Evolutionary conservation across 1,140 invertebrate genomes (phyloP), one percentile per base, ranked within the genome.

Genomic region (Cepaea nemoralis): DNA sequence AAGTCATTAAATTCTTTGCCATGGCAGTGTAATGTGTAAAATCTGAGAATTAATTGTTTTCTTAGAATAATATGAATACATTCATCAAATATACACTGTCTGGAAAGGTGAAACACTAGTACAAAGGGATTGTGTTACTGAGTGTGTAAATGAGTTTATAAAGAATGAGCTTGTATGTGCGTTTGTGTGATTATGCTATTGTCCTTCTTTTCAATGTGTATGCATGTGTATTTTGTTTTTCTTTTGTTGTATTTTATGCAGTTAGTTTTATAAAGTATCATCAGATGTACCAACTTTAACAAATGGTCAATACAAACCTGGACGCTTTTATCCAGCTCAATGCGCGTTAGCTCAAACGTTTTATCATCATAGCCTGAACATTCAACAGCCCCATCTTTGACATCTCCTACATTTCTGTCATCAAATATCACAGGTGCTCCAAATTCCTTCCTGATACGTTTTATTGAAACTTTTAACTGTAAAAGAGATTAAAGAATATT

Each of bases 351-450:
- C 33, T 91, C 86, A 87, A 87, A 91, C 5, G 78, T 86, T 33
- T 84, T 85, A 69, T 91, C 90, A 55, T 91, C 90, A 85, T 87
- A 89, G 27, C 86, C 66, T 14, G 83, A 55, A 84, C 89, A 91
- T 67, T 91, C 91, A 45, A 91, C 82, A 83, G 87, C 90, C 24
- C 86, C 87, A 85, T 91, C 88, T 83, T 91, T 91, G 31, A 85
- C 87, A 79, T 91, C 88, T 0, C 75, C 82, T 33, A 90, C 88
- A 86, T 89, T 89, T 50, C 87, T 80, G 59, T 91, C 90, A 24
- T 80, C 77, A 71, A 92, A 91, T 8, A 77, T 82, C 66, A 81
- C 77, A 24, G 90, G 88, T 24, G 86, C 87, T 50, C 90, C 90
- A 88, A 92, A 92, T 39, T 91, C 87, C 67, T 79, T 76, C 22